A percentile compares a stretch with the other conserved stretches of the same genome.
Conservation (phyloP, 2,797 vertebrate species). For the Sorex maritimensis region DNA sequence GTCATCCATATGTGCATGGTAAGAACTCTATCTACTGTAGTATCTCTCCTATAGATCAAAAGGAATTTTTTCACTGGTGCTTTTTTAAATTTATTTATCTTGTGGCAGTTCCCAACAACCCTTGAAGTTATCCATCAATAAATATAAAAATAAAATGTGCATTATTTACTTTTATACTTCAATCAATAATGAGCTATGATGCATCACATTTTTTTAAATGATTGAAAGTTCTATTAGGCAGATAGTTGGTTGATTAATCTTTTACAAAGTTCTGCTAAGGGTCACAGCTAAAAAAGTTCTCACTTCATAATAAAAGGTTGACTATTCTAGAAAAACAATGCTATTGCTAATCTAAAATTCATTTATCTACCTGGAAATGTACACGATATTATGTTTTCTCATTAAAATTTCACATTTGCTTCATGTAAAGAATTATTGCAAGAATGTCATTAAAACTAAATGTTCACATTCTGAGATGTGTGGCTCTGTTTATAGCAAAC, state of each 20-base stretch:
- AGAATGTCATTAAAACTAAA: slow-evolving; percentile 58
- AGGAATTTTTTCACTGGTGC: background rate
- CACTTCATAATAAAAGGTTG: background rate
- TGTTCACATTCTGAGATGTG: slow-evolving; percentile 63
- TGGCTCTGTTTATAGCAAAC: slow-evolving; percentile 65
- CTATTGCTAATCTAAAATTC: background rate
- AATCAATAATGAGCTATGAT: too few species aligned
- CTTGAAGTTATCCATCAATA: background rate
- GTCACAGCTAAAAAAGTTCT: background rate
- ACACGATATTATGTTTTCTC: slow-evolving; percentile 16
- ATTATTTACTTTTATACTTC: background rate
- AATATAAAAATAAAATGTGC: slow-evolving; percentile 31
- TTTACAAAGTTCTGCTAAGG: background rate
- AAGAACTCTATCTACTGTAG: too few species aligned
- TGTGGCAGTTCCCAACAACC: background rate
- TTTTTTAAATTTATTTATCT: background rate
- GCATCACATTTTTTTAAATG: background rate
- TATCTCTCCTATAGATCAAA: too few species aligned
- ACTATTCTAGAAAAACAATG: background rate
- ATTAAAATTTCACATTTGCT: slow-evolving; percentile 46
- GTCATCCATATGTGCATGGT: too few species aligned
- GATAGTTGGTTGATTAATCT: slow-evolving; percentile 5
- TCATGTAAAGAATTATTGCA: slow-evolving; percentile 48
- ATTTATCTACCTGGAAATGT: background rate
- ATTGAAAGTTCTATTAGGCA: slow-evolving; percentile 27